A percentile compares a stretch with the other conserved stretches of the same genome.
Evolutionary conservation across 1,140 invertebrate species (phyloP).

Genomic region (Centruroides vittatus): DNA sequence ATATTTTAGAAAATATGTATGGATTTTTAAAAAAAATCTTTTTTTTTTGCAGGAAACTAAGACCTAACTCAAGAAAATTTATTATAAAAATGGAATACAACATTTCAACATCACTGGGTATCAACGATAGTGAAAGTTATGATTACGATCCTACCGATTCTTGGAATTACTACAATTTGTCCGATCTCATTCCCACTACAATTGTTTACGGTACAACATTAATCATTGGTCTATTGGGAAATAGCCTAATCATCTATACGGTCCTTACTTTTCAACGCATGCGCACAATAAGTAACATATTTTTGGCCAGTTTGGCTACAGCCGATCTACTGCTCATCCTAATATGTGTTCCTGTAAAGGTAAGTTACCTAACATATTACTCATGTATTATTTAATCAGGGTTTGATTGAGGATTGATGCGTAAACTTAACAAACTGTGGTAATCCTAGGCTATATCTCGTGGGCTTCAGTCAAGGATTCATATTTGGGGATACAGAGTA

Average conservation of each 20-base stretch:
- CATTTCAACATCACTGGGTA: neutral
- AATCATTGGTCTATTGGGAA: slow-evolving; percentile 43
- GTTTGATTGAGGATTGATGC: too few relatives aligned
- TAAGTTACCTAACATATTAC: slow-evolving; percentile 25
- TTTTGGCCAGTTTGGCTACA: slow-evolving; percentile 49
- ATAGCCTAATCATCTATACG: slow-evolving; percentile 42
- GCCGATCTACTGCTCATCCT: slow-evolving; percentile 54
- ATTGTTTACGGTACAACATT: slow-evolving; percentile 47
- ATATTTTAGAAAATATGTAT: too few relatives aligned
- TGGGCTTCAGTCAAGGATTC: too few relatives aligned
- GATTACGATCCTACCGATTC: slow-evolving; percentile 34
- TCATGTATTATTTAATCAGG: neutral
- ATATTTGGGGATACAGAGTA: too few relatives aligned
- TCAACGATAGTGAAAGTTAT: slow-evolving; percentile 11
- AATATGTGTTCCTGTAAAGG: slow-evolving; percentile 60
- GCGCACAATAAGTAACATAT: slow-evolving; percentile 50
- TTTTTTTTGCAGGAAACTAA: too few relatives aligned
- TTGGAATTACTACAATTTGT: slow-evolving; percentile 33
- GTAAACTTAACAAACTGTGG: too few relatives aligned
- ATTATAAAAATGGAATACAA: too few relatives aligned
- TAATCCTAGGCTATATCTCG: too few relatives aligned
- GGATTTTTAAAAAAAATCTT: too few relatives aligned
- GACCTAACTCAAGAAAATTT: too few relatives aligned
- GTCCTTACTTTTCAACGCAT: slow-evolving; percentile 32
- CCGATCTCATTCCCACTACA: slow-evolving; percentile 41